Evolutionary conservation across 2,113 vertebrate genomes (phyloP).

Genomic region (Anser cygnoides): DNA sequence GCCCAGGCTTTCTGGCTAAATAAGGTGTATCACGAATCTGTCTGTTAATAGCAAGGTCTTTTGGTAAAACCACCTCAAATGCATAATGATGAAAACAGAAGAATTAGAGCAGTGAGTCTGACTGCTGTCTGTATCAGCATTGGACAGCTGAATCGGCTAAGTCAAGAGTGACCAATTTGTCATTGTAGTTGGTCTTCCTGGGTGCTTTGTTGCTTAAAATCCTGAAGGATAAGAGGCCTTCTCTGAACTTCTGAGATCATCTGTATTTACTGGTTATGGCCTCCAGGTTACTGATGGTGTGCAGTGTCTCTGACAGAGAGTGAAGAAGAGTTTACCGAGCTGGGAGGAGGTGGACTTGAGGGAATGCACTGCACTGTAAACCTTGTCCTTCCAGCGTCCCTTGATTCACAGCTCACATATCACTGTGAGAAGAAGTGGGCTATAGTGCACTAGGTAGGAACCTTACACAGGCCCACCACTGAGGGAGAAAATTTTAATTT

Average conservation of each 20-base stretch:
- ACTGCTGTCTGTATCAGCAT: background rate
- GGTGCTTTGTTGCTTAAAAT: background rate
- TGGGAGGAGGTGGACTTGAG: background rate
- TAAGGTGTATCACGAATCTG: background rate
- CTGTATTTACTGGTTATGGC: background rate
- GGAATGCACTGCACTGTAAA: background rate
- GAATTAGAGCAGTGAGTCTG: background rate
- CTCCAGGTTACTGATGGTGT: background rate
- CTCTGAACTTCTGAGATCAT: background rate
- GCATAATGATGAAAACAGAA: background rate
- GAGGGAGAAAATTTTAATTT: conserved; percentile 1
- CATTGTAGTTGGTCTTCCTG: background rate
- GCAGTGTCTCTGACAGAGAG: background rate
- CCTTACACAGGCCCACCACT: background rate
- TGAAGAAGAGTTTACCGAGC: background rate
- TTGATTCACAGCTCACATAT: background rate
- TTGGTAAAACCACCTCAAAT: background rate
- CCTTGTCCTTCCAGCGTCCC: background rate
- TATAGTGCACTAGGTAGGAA: background rate
- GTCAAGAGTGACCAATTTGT: background rate
- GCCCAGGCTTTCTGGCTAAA: background rate
- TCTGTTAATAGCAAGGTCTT: background rate
- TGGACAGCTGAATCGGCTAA: background rate
- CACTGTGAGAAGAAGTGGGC: background rate
- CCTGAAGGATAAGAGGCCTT: background rate